Evolutionary conservation across 1,140 invertebrate species (phyloP).

Genomic region (Microplitis demolitor): DNA sequence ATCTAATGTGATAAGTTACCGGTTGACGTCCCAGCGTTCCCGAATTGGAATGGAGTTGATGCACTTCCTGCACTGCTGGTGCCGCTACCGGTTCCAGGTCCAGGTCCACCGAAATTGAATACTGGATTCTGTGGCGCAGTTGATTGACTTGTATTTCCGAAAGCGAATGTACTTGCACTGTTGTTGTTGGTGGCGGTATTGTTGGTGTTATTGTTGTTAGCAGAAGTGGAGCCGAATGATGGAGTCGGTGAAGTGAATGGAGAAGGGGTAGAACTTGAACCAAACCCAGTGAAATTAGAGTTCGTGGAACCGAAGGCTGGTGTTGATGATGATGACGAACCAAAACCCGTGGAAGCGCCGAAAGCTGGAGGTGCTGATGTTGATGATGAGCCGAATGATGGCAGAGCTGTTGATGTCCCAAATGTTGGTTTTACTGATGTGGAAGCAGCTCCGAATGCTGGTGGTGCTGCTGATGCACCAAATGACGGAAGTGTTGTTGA

Average conservation of each 20-base stretch:
- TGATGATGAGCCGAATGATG: too few species aligned
- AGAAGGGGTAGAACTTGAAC: not conserved
- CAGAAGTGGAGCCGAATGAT: not conserved
- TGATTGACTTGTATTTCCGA: conserved; percentile 30
- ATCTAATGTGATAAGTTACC: conserved; percentile 29
- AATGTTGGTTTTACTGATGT: conserved; percentile 28
- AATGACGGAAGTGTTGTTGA: not conserved
- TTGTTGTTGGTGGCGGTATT: not conserved
- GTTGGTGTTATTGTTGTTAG: not conserved
- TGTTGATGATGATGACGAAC: not conserved
- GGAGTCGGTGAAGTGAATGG: not conserved
- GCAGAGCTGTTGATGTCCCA: conserved; percentile 18
- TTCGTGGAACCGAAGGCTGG: conserved; percentile 1
- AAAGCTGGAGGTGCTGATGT: conserved; percentile 9
- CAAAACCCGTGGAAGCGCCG: conserved; percentile 21
- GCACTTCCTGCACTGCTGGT: conserved; percentile 12
- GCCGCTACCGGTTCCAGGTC: conserved; percentile 2
- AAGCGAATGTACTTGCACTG: conserved; percentile 32
- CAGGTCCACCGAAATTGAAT: conserved; percentile 33
- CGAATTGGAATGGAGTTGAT: conserved; percentile 49
- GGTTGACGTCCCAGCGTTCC: conserved; percentile 39
- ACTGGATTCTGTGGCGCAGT: conserved; percentile 17
- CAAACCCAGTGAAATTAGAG: not conserved
- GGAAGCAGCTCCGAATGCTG: conserved; percentile 30
- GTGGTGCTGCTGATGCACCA: conserved; percentile 7